phyloP scores from a whole-genome alignment of 2,113 vertebrate species.

The Oncorhynchus clarkii region DNA sequence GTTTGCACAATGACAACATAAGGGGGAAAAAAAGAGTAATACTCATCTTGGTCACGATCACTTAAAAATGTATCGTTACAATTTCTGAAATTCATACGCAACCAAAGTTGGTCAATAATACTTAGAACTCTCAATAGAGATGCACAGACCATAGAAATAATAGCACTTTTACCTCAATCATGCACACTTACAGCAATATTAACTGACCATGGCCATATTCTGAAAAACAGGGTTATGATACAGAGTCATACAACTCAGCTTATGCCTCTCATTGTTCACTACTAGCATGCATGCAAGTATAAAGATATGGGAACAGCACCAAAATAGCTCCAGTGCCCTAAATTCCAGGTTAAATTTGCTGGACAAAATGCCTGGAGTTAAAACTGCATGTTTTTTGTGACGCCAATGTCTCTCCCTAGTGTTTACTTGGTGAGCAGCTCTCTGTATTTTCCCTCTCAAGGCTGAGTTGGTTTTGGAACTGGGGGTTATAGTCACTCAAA shows the following conservation, averaged over 20 bases:
- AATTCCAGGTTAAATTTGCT: constrained; percentile 46
- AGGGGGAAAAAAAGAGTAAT: constrained; percentile 3
- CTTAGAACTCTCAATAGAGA: not conserved
- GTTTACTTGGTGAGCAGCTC: not conserved
- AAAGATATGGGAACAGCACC: constrained; percentile 38
- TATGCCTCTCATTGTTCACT: not conserved
- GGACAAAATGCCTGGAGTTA: constrained; percentile 18
- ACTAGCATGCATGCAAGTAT: constrained; percentile 8
- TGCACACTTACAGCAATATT: constrained; percentile 6
- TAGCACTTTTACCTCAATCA: constrained; percentile 3
- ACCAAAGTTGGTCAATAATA: constrained; percentile 17
- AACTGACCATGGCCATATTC: not conserved
- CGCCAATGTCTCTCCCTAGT: not conserved
- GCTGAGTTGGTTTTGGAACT: not conserved
- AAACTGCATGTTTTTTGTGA: not conserved
- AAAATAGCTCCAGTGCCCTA: constrained; percentile 62
- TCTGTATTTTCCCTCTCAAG: not conserved
- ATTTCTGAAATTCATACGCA: not conserved
- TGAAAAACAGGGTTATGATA: constrained; percentile 6
- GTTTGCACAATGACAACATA: constrained; percentile 18
- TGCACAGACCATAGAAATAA: not conserved
- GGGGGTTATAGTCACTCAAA: not conserved
- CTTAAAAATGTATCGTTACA: not conserved
- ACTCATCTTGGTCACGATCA: constrained; percentile 21
- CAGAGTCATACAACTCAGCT: not conserved